Conservation (phyloP, 30 jellyfish, hydroid and myxozoan genomes). For the Aurelia aurita region DNA sequence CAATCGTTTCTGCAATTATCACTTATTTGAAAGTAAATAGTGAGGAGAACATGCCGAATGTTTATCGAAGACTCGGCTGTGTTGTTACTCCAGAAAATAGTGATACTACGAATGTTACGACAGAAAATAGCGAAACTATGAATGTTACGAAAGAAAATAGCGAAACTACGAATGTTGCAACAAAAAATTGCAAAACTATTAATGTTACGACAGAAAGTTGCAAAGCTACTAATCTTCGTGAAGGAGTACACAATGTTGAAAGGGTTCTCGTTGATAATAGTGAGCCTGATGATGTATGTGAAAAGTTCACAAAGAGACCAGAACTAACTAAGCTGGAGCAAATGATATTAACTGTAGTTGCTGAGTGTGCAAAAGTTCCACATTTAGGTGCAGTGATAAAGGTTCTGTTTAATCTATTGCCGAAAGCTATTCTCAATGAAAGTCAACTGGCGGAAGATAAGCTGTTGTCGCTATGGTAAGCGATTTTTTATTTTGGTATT, state of each 20-base stretch:
- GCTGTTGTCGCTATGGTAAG: slow-evolving; percentile 55
- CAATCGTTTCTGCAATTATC: slow-evolving; percentile 61
- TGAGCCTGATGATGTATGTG: not conserved
- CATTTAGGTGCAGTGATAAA: slow-evolving; percentile 37
- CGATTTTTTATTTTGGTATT: not conserved
- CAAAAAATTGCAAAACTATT: no score
- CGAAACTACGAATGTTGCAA: not conserved
- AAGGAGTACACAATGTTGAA: not conserved
- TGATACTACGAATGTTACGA: not conserved
- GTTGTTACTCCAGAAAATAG: not conserved
- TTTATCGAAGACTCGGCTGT: slow-evolving; percentile 11
- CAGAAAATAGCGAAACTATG: not conserved
- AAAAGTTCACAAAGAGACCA: slow-evolving; percentile 20
- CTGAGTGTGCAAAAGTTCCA: slow-evolving; percentile 47
- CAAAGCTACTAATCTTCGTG: not conserved
- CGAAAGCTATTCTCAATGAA: slow-evolving; percentile 46
- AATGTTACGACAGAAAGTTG: not conserved
- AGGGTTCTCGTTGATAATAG: not conserved
- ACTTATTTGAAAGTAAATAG: slow-evolving; percentile 11
- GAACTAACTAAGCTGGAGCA: slow-evolving; percentile 17
- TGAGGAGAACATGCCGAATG: not conserved
- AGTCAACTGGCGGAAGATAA: not conserved
- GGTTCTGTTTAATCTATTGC: slow-evolving; percentile 29
- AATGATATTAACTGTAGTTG: slow-evolving; percentile 13
- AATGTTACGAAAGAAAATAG: not conserved